Percentiles rank a stretch among this genome's conserved stretches.
phyloP scores from a whole-genome alignment of 2,888 invertebrate species.

The Muscina levida region DNA sequence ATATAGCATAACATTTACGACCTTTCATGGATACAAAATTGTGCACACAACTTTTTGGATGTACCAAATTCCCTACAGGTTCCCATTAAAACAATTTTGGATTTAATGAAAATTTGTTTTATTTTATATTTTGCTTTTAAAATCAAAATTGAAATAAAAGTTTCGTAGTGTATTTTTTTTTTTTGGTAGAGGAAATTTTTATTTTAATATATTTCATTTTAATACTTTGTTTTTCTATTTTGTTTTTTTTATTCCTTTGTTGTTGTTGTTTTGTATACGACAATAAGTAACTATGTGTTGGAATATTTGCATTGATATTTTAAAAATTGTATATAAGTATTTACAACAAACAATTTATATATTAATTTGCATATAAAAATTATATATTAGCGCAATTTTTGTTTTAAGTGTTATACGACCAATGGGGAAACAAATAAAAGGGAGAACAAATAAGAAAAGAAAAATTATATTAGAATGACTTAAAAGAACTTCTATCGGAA shows the following conservation, averaged over 20 bases:
- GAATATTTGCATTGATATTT: constrained; percentile 22
- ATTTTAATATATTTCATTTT: constrained; percentile 4
- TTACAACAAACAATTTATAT: constrained; percentile 56
- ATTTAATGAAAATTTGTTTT: too few relatives aligned
- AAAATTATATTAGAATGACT: constrained; percentile 12
- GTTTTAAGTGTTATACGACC: neutral
- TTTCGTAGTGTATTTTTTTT: too few relatives aligned
- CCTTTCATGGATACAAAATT: too few relatives aligned
- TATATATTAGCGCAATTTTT: constrained; percentile 1
- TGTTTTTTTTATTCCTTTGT: neutral
- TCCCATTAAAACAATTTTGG: too few relatives aligned
- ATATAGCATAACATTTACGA: too few relatives aligned
- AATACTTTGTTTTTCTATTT: constrained; percentile 17
- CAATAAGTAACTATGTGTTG: constrained; percentile 43
- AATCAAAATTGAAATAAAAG: too few relatives aligned
- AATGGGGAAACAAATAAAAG: neutral
- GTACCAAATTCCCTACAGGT: too few relatives aligned
- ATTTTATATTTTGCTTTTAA: too few relatives aligned
- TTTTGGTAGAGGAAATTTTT: constrained; percentile 24
- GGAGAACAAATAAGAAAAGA: too few relatives aligned
- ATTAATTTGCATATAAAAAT: constrained; percentile 28
- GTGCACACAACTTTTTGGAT: too few relatives aligned
- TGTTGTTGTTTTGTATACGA: constrained; percentile 36
- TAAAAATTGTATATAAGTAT: constrained; percentile 43
- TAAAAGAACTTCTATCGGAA: constrained; percentile 14